A percentile compares a stretch with the other conserved stretches of the same genome.
phyloP scores from a whole-genome alignment of 2,113 vertebrate genomes.

The Morone chrysops region DNA sequence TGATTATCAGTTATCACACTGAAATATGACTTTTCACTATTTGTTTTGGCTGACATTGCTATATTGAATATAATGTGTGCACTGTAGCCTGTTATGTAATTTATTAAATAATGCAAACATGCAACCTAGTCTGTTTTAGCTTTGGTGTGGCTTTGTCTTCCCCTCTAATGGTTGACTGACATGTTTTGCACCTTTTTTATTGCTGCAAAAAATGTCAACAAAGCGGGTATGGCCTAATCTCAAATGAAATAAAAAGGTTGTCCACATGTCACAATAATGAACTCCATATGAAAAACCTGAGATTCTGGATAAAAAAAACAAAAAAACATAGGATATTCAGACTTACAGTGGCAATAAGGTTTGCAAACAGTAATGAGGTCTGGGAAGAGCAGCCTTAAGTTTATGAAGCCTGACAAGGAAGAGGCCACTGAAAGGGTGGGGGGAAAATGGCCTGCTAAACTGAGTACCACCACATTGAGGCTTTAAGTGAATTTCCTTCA shows the following conservation, averaged over 20 bases:
- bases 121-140: background rate
- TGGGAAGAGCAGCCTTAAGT: slow-evolving; percentile 42
- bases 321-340: background rate
- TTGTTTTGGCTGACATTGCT: background rate
- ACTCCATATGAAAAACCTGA: background rate
- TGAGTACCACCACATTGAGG: background rate
- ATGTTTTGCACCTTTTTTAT: background rate
- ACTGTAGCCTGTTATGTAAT: background rate
- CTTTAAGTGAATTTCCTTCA: slow-evolving; percentile 10
- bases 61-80: background rate
- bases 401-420: slow-evolving; percentile 71
- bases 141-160: background rate
- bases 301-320: too few relatives aligned
- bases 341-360: slow-evolving; percentile 1
- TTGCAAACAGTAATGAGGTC: slow-evolving; percentile 7
- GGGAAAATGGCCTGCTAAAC: slow-evolving; percentile 22
- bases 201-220: background rate
- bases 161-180: background rate
- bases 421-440: slow-evolving; percentile 72
- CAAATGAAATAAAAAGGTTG: background rate
- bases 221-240: background rate
- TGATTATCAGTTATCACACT: background rate
- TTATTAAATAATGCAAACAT: background rate
- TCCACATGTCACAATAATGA: background rate
- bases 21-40: background rate